These are phyloP conservation scores for Hycleus phaleratus DNA, from an alignment of 1,140 invertebrate genomes.

Conservation along the genomic window DNA sequence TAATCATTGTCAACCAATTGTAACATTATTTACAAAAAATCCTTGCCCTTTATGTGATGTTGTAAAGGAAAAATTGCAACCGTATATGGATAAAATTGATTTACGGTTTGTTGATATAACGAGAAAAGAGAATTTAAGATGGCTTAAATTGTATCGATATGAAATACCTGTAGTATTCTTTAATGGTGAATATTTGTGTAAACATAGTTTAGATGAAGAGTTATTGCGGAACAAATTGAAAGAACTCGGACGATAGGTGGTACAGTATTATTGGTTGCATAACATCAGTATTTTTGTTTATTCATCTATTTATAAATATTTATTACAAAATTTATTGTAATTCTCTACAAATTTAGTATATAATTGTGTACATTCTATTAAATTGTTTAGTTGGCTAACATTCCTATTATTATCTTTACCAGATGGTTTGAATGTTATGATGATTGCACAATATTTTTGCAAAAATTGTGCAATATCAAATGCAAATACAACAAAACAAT, in stretches of 20 bases:
- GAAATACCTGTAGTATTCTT: conserved; percentile 85
- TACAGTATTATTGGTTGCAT: background rate
- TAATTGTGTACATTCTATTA: too few species aligned
- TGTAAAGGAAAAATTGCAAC: conserved; percentile 59
- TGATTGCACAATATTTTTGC: too few species aligned
- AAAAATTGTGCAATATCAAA: too few species aligned
- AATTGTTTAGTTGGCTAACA: too few species aligned
- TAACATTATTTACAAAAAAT: conserved; percentile 77
- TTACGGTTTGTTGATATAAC: conserved; percentile 68
- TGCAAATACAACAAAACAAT: too few species aligned
- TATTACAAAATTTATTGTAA: too few species aligned
- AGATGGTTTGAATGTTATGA: too few species aligned
- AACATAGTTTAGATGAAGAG: conserved; percentile 61
- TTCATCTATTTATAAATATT: too few species aligned
- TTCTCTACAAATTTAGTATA: too few species aligned
- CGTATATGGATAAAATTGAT: conserved; percentile 51
- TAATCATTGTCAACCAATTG: conserved; percentile 10
- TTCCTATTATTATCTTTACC: too few species aligned
- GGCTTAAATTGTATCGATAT: conserved; percentile 66
- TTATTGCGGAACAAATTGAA: conserved; percentile 45
- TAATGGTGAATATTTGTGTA: conserved; percentile 75
- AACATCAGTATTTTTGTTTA: too few species aligned
- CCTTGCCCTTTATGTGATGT: conserved; percentile 76
- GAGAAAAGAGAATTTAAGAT: conserved; percentile 60
- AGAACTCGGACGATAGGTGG: conserved; percentile 2